Base-by-base conservation (phyloP, 2,113 vertebrate species). In the Coracopsis vasa region DNA sequence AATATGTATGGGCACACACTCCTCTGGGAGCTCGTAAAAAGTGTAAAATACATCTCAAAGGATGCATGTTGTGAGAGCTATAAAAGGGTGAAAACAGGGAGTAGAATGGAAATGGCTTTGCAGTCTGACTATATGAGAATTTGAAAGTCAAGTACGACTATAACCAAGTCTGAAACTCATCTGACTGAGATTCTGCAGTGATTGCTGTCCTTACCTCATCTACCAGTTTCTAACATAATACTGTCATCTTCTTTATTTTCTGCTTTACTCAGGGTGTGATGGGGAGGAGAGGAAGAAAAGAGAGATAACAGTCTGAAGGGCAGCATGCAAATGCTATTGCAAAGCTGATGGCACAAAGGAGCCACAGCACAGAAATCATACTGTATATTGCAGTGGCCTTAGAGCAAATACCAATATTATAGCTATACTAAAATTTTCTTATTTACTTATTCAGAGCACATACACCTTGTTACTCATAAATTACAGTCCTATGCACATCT, bases 371-470 rank as follows among this genome's bases (percentile, higher is more conserved):
- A 69, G 62, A 39, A 80, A 69, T 75, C 74, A 71, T 13, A 14
- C 51, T 25, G 71, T 66, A 37, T 25, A 19, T 4, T 70, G 28
- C 69, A 44, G 65, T 7, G 84, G 65, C 61, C 74, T 69, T 37
- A 27, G 25, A 42, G 53, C 24, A 78, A 80, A 56, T 14, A 65
- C 28, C 50, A 25, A 1, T 23, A 18, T 50, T 66, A 31, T 0
- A 80, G 39, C 86, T 71, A 3, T 9, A 45, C 29, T 48, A n/a
- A 41, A 53, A 67, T 54, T 72, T 69, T 44, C 62, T 58, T 88
- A 79, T 71, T 77, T 79, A 19, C 75, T 80, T 75, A 94, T 84
- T 91, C 94, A 80, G 85, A 88, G 65, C 92, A 94, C 86, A 75
- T 51, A 61, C 42, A 27, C 60, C 50, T 77, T 91, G 88, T 84